Percentiles rank a stretch among this genome's conserved stretches.
Conservation (phyloP, 2,888 invertebrate species). For the Acleris literana region DNA sequence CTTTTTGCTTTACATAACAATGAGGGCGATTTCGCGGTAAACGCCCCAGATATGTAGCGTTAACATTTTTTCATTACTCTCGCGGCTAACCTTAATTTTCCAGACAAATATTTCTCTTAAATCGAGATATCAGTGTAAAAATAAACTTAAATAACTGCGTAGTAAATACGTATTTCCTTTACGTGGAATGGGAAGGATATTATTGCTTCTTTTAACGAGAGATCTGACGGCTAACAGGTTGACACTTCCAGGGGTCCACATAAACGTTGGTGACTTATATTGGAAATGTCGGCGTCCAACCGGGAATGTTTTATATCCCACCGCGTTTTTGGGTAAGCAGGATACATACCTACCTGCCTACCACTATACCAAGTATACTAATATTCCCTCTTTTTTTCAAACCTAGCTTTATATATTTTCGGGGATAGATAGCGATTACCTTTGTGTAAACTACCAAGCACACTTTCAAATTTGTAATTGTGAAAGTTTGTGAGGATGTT, state of each 20-base stretch:
- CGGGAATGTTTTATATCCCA: slow-evolving; percentile 2
- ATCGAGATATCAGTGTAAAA: slow-evolving; percentile 46
- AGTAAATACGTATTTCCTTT: slow-evolving; percentile 51
- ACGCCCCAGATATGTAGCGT: slow-evolving; percentile 15
- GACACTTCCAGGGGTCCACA: slow-evolving; percentile 52
- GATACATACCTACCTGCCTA: too few species aligned
- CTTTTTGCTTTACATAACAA: too few species aligned
- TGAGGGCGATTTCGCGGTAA: slow-evolving; percentile 15
- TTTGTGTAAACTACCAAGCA: too few species aligned
- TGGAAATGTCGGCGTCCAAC: slow-evolving; percentile 43
- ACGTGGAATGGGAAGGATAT: slow-evolving; percentile 39
- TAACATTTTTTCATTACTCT: slow-evolving; percentile 60
- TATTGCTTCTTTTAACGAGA: slow-evolving; percentile 59
- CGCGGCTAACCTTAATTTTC: slow-evolving; percentile 55
- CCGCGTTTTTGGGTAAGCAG: not conserved
- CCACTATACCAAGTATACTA: too few species aligned
- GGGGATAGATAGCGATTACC: too few species aligned
- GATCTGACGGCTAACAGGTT: slow-evolving; percentile 56
- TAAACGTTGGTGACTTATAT: slow-evolving; percentile 54
- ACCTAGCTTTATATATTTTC: too few species aligned
- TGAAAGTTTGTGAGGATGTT: too few species aligned
- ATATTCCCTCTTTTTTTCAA: too few species aligned
- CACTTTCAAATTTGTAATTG: too few species aligned
- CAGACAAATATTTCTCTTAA: slow-evolving; percentile 56
- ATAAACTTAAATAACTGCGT: slow-evolving; percentile 45